Evolutionary conservation across 2,888 invertebrate genomes (phyloP).

Genomic region (Meta bourneti): DNA sequence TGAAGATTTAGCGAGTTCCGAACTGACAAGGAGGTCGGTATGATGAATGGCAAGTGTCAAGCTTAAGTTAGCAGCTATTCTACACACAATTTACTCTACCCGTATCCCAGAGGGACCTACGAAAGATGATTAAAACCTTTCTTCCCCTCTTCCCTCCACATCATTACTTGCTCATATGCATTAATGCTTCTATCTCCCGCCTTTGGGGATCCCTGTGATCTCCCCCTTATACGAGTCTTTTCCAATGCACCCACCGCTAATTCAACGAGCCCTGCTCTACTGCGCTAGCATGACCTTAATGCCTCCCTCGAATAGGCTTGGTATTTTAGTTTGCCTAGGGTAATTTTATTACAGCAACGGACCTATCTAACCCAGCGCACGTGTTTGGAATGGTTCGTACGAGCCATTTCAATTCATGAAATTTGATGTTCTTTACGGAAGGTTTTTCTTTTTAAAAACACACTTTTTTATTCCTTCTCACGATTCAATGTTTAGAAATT

Average conservation of each 20-base stretch:
- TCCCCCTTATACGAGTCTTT: conserved; percentile 12
- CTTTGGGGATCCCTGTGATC: conserved; percentile 49
- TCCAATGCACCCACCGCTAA: conserved; percentile 53
- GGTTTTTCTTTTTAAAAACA: no score
- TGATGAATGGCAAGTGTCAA: conserved; percentile 69
- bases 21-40: background rate
- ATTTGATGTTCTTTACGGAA: background rate
- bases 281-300: conserved; percentile 40
- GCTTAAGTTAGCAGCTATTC: conserved; percentile 65
- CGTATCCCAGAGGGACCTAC: conserved; percentile 35
- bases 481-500: no score
- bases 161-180: conserved; percentile 75
- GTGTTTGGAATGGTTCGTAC: background rate
- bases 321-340: background rate
- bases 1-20: conserved; percentile 24
- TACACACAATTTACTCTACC: conserved; percentile 59
- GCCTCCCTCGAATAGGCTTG: conserved; percentile 33
- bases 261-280: conserved; percentile 44
- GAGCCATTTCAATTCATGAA: background rate
- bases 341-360: conserved; percentile 46
- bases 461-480: no score
- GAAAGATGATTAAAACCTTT: conserved; percentile 68
- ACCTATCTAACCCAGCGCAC: background rate
- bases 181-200: conserved; percentile 65
- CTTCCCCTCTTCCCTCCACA: conserved; percentile 35